Conservation (phyloP, 2,113 vertebrate species). For the Dasyornis broadbenti region DNA sequence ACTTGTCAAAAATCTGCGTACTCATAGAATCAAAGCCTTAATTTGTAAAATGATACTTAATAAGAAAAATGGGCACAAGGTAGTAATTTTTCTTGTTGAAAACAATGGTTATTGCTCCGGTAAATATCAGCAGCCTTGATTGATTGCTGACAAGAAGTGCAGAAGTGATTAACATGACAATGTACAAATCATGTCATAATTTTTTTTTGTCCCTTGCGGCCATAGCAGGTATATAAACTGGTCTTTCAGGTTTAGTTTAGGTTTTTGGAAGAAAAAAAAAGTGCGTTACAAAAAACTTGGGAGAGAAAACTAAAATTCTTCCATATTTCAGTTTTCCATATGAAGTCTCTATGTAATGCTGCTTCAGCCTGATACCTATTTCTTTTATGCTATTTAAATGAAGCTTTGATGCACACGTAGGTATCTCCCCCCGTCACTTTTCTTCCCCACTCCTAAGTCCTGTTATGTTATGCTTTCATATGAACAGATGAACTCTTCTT, state of each 20-base stretch:
- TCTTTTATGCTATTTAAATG: neutral
- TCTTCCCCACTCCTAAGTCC: neutral
- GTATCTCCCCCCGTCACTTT: neutral
- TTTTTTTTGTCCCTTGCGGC: neutral
- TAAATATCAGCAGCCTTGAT: neutral
- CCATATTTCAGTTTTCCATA: neutral
- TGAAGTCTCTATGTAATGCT: neutral
- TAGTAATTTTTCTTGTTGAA: conserved; percentile 39
- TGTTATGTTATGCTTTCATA: neutral
- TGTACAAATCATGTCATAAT: neutral
- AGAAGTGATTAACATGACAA: neutral
- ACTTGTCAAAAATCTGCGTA: neutral
- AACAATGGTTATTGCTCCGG: conserved; percentile 26
- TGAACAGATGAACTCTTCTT: neutral
- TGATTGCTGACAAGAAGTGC: neutral
- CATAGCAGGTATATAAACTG: neutral
- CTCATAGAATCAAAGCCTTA: neutral
- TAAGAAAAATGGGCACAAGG: neutral
- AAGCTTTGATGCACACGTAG: neutral
- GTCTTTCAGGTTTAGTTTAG: neutral
- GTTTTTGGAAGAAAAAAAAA: neutral
- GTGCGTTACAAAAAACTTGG: neutral
- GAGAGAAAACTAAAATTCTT: neutral
- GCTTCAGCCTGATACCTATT: neutral
- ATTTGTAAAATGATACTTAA: conserved; percentile 6